A percentile compares a stretch with the other conserved stretches of the same genome.
These are phyloP conservation scores for Heliocidaris erythrogramma DNA, from an alignment of 35 echinoderm and acorn worm genomes.

Conservation along the genomic window DNA sequence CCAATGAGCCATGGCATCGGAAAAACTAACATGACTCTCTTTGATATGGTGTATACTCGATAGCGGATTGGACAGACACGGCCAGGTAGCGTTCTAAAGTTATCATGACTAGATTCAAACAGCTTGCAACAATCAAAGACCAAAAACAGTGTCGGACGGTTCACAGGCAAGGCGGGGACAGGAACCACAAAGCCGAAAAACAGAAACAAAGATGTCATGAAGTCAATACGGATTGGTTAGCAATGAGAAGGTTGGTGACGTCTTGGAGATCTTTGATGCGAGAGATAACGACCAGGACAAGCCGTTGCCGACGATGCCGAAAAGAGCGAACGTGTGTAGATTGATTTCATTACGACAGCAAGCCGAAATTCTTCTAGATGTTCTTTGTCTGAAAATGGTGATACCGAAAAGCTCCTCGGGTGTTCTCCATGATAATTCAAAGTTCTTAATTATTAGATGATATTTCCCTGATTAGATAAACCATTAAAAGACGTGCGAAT, in stretches of 20 bases:
- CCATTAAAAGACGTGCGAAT: too few relatives aligned
- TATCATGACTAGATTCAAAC: not conserved
- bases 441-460: too few relatives aligned
- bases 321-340: not conserved
- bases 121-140: not conserved
- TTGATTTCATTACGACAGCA: not conserved
- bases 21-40: not conserved
- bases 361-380: too few relatives aligned
- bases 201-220: not conserved
- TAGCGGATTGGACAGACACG: not conserved
- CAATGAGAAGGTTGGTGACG: not conserved
- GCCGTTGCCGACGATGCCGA: not conserved
- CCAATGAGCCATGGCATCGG: conserved; percentile 55
- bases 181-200: not conserved
- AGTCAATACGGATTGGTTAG: not conserved
- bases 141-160: not conserved
- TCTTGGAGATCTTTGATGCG: not conserved
- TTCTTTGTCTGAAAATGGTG: too few relatives aligned
- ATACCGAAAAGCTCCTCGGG: too few relatives aligned
- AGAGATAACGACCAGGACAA: not conserved
- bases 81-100: not conserved
- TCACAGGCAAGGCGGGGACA: not conserved
- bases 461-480: too few relatives aligned
- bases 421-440: too few relatives aligned
- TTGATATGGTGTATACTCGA: not conserved